Evolutionary conservation across 53 echinoderm and acorn worm species (phyloP).

Genomic region (Antedon mediterranea): DNA sequence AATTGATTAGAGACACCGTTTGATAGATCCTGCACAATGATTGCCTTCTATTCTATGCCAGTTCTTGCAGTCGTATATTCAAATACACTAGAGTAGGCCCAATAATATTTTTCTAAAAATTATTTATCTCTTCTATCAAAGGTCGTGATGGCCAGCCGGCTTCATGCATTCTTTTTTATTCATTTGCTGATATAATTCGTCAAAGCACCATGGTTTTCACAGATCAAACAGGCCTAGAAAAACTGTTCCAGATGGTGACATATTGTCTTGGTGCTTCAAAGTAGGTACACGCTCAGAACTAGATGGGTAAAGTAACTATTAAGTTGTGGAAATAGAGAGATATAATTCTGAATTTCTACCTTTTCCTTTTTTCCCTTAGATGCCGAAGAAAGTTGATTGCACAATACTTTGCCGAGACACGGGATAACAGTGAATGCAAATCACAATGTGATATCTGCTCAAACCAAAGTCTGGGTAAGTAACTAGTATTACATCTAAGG

Average conservation of each 20-base stretch:
- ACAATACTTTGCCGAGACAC: conserved; percentile 70
- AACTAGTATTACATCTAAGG: no score
- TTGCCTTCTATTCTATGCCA: neutral
- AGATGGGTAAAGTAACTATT: no score
- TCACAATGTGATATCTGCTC: conserved; percentile 66
- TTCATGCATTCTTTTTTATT: conserved; percentile 60
- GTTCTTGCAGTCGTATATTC: neutral
- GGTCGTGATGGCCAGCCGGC: conserved; percentile 81
- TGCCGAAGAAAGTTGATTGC: conserved; percentile 63
- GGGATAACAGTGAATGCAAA: conserved; percentile 36
- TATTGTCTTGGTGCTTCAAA: conserved; percentile 40
- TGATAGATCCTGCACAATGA: no score
- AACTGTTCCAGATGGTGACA: conserved; percentile 77
- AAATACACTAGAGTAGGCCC: neutral
- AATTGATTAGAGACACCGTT: no score
- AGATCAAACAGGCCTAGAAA: conserved; percentile 77
- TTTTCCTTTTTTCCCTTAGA: conserved; percentile 17
- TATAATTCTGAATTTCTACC: no score
- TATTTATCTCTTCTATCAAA: conserved; percentile 3
- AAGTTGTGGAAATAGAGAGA: no score
- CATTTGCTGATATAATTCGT: conserved; percentile 56
- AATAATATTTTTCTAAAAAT: neutral
- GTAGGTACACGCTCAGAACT: no score
- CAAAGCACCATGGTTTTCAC: conserved; percentile 90
- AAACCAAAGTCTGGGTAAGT: conserved; percentile 30